Conservation (phyloP, 2,797 vertebrate genomes). For the Hydrocynus forskahlii region DNA sequence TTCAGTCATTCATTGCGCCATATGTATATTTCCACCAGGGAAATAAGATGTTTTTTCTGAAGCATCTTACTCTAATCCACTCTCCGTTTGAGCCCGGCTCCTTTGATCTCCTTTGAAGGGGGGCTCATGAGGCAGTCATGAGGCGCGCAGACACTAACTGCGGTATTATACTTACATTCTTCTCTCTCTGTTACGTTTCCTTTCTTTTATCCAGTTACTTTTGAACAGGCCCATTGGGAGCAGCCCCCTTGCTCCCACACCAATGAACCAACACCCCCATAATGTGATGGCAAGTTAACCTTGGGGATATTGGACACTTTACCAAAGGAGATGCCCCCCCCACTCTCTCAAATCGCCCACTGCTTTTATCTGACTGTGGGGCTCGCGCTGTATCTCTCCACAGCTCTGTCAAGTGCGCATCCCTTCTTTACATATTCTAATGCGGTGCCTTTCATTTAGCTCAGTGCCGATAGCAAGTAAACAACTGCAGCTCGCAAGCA, state of each 20-base stretch:
- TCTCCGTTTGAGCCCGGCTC: slow-evolving; percentile 18
- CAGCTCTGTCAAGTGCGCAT: slow-evolving; percentile 16
- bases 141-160: slow-evolving; percentile 13
- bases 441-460: not conserved
- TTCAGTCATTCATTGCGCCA: slow-evolving; percentile 4
- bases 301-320: too few species aligned
- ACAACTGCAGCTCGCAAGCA: not conserved
- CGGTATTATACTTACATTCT: slow-evolving; percentile 33
- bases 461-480: not conserved
- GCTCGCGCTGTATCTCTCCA: slow-evolving; percentile 11
- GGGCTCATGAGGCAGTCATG: not conserved
- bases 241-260: too few species aligned
- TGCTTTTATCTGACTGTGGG: slow-evolving; percentile 28
- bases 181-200: slow-evolving; percentile 31
- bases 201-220: slow-evolving; percentile 17
- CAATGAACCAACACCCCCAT: too few species aligned
- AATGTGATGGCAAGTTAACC: too few species aligned
- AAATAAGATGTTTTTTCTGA: slow-evolving; percentile 39
- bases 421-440: not conserved
- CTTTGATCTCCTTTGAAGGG: slow-evolving; percentile 41
- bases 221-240: too few species aligned
- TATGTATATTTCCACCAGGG: slow-evolving; percentile 27
- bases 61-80: slow-evolving; percentile 37
- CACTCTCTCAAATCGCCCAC: not conserved
- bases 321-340: too few species aligned